Percentiles rank a stretch among this genome's conserved stretches.
These are phyloP conservation scores for Acestrorhynchus altus DNA, from an alignment of 2,797 vertebrate genomes.

Conservation along the genomic window DNA sequence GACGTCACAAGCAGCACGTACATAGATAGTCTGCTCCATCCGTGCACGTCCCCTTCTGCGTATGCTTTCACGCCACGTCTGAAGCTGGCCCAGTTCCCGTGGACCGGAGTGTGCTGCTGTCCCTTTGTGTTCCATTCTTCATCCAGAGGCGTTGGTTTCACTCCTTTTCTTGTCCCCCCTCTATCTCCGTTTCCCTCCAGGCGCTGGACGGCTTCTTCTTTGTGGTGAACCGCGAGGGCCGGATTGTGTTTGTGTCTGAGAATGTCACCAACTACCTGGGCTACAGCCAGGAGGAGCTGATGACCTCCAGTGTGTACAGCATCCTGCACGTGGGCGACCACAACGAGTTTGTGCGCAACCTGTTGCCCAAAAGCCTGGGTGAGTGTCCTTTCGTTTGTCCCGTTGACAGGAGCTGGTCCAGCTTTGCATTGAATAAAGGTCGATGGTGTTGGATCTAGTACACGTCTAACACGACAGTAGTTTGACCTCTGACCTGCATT, in stretches of 20 bases:
- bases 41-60: background rate
- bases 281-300: slow-evolving; percentile 93
- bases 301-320: slow-evolving; percentile 96
- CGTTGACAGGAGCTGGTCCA: background rate
- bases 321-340: slow-evolving; percentile 96
- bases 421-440: too few relatives aligned
- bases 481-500: too few relatives aligned
- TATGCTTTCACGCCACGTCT: background rate
- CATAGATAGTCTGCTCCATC: background rate
- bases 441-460: too few relatives aligned
- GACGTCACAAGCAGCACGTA: background rate
- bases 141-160: slow-evolving; percentile 19
- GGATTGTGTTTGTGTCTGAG: slow-evolving; percentile 93
- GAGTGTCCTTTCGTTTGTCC: slow-evolving; percentile 58
- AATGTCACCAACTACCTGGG: slow-evolving; percentile 94
- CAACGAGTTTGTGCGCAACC: slow-evolving; percentile 92
- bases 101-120: background rate
- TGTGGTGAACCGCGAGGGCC: slow-evolving; percentile 94
- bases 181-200: slow-evolving; percentile 66
- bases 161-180: background rate
- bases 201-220: slow-evolving; percentile 96
- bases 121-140: background rate
- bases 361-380: slow-evolving; percentile 95
- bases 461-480: too few relatives aligned
- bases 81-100: background rate